These are phyloP conservation scores for Heterohyrax brucei DNA, from an alignment of 2,797 vertebrate species.

Conservation along the genomic window DNA sequence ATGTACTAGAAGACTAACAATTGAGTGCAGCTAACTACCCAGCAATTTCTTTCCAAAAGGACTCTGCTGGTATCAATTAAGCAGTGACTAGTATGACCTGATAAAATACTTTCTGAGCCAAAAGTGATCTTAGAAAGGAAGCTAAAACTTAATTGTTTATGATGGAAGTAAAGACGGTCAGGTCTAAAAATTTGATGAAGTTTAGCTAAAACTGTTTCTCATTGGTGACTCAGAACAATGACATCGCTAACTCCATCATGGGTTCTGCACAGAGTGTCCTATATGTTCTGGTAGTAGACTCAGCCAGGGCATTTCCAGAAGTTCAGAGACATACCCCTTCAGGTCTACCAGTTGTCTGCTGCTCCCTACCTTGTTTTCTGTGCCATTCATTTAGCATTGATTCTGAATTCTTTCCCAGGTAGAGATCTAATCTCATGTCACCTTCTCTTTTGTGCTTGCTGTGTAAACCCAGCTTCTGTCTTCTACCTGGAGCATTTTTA, in stretches of 20 bases:
- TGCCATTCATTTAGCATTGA: neutral
- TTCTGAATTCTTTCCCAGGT: neutral
- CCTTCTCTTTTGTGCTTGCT: neutral
- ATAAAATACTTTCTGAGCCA: conserved; percentile 67
- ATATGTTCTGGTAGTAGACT: neutral
- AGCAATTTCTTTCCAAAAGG: neutral
- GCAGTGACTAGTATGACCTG: conserved; percentile 58
- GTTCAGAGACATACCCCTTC: neutral
- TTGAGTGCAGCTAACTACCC: neutral
- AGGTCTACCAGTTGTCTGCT: neutral
- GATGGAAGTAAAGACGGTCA: conserved; percentile 47
- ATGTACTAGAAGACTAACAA: neutral
- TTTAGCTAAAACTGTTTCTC: conserved; percentile 66
- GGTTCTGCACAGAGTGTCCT: neutral
- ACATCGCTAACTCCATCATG: neutral
- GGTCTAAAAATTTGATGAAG: conserved; percentile 41
- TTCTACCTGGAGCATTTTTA: neutral
- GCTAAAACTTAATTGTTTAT: conserved; percentile 42
- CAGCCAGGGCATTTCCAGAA: neutral
- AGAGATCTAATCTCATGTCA: conserved; percentile 6
- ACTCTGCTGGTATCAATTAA: conserved; percentile 38
- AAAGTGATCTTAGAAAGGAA: conserved; percentile 47
- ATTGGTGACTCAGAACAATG: neutral
- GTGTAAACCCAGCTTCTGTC: neutral
- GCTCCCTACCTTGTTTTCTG: neutral